These are phyloP conservation scores for Acleris cristana DNA, from an alignment of 2,888 invertebrate genomes.

Conservation along the genomic window DNA sequence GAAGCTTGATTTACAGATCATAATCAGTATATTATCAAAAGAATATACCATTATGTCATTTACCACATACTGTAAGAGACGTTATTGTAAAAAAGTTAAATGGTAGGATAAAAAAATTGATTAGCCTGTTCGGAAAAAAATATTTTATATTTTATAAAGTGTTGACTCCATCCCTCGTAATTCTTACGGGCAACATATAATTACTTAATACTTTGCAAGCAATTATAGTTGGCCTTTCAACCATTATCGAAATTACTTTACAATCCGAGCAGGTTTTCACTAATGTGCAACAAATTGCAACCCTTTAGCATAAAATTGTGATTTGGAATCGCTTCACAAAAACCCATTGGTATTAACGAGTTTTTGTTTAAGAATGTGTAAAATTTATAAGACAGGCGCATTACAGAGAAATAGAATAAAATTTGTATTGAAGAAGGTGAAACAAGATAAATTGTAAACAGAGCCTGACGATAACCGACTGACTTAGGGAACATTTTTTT, in stretches of 20 bases:
- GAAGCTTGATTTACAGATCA: no score
- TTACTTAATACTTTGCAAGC: slow-evolving; percentile 18
- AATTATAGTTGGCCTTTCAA: slow-evolving; percentile 10
- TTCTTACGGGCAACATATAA: slow-evolving; percentile 8
- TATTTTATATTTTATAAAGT: not conserved
- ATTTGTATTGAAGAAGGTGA: no score
- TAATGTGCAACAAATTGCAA: slow-evolving; percentile 11
- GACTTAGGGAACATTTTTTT: not conserved
- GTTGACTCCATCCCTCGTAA: not conserved
- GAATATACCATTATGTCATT: no score
- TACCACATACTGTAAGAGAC: no score
- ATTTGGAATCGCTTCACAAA: not conserved
- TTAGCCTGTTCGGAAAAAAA: no score
- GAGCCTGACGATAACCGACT: no score
- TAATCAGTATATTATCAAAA: no score
- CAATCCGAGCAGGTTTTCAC: slow-evolving; percentile 13
- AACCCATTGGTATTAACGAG: not conserved
- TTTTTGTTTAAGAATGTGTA: not conserved
- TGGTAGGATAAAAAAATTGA: no score
- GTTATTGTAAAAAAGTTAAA: no score
- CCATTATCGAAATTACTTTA: slow-evolving; percentile 14
- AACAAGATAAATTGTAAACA: no score
- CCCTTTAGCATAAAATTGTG: slow-evolving; percentile 18
- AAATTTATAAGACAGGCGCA: no score
- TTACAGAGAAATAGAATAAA: no score